phyloP scores from a whole-genome alignment of 2,888 invertebrate species.

The Philopedon plagiatum region DNA sequence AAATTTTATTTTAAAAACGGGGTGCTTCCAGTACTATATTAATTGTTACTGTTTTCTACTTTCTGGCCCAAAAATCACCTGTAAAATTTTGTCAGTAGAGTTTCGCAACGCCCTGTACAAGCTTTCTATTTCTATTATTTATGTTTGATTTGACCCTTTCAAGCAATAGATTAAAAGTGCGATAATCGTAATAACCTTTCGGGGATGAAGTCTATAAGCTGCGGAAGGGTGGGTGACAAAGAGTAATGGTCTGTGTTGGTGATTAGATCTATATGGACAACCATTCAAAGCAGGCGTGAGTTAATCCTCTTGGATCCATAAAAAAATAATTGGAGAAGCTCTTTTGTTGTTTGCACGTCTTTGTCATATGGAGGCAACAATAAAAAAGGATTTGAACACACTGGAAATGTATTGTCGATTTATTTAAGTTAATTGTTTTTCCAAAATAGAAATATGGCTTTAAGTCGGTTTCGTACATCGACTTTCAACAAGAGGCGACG shows the following conservation, averaged over 20 bases:
- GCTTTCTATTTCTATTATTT: conserved; percentile 25
- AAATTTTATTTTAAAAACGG: no score
- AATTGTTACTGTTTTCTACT: no score
- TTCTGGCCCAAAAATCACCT: no score
- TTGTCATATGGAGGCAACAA: not conserved
- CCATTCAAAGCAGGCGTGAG: conserved; percentile 34
- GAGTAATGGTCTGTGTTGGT: conserved; percentile 49
- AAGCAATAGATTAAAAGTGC: conserved; percentile 38
- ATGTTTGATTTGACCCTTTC: conserved; percentile 49
- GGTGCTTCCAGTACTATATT: no score
- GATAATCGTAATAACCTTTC: conserved; percentile 47
- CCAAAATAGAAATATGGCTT: no score
- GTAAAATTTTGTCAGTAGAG: no score
- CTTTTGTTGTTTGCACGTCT: conserved; percentile 47
- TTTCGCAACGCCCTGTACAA: not conserved
- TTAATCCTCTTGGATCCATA: conserved; percentile 43
- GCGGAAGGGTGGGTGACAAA: conserved; percentile 50
- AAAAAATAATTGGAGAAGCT: conserved; percentile 42
- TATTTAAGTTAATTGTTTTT: no score
- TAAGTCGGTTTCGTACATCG: no score
- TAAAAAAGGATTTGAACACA: no score
- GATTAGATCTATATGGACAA: conserved; percentile 48
- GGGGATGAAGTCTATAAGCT: conserved; percentile 43
- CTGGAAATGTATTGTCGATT: no score
- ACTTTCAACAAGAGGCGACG: no score